These are phyloP conservation scores for Stegostoma tigrinum DNA, from an alignment of 2,113 vertebrate species.

Conservation along the genomic window DNA sequence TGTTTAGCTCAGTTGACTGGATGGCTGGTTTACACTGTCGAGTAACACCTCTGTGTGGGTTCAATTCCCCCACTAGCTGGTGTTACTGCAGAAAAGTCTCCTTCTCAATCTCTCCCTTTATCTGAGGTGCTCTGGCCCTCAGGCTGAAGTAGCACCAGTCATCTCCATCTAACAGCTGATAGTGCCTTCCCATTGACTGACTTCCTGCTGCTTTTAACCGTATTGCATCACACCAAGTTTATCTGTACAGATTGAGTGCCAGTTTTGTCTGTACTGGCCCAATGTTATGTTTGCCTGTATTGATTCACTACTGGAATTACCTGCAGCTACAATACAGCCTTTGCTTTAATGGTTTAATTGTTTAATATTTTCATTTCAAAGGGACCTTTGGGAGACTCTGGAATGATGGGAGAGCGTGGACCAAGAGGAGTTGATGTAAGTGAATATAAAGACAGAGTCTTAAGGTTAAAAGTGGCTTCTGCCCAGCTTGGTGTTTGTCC, in stretches of 20 bases:
- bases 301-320: neutral
- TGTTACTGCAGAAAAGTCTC: no score
- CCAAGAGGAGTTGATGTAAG: conserved; percentile 83
- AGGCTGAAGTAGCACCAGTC: no score
- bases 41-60: no score
- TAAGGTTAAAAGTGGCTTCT: neutral
- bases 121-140: no score
- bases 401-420: conserved; percentile 78
- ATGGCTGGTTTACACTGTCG: no score
- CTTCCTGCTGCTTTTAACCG: no score
- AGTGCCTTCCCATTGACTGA: no score
- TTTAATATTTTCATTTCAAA: conserved; percentile 43
- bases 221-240: neutral
- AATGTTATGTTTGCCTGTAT: neutral
- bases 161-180: no score
- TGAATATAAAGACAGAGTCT: conserved; percentile 41
- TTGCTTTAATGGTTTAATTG: neutral
- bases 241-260: neutral
- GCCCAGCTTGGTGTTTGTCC: neutral
- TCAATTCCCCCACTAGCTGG: no score
- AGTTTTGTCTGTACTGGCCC: neutral
- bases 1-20: no score
- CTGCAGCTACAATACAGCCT: neutral
- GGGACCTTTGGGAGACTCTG: conserved; percentile 79
- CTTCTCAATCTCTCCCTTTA: no score